phyloP scores from a whole-genome alignment of 2,113 vertebrate genomes.

The Petrocephalus zakoni region DNA sequence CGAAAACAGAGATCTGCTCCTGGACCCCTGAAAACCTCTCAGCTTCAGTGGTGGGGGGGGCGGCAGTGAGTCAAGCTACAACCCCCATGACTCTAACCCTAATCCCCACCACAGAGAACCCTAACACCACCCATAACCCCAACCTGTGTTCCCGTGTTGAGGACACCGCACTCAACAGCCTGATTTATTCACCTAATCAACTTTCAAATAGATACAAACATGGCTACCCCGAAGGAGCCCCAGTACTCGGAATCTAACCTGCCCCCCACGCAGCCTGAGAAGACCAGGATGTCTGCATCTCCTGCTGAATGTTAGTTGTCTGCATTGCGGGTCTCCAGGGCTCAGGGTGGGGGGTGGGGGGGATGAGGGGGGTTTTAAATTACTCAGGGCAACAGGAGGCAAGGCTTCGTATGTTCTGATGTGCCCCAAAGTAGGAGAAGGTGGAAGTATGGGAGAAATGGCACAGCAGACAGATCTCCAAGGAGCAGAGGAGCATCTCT shows the following conservation, averaged over 20 bases:
- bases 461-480: neutral
- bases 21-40: constrained; percentile 34
- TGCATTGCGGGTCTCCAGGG: neutral
- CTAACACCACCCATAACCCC: neutral
- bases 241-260: neutral
- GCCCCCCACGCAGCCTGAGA: neutral
- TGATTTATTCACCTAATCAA: neutral
- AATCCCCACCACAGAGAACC: neutral
- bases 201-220: neutral
- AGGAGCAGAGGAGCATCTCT: neutral
- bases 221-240: neutral
- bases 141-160: neutral
- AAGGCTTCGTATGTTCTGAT: neutral
- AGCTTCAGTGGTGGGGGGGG: neutral
- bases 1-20: constrained; percentile 51
- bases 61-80: constrained; percentile 15
- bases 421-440: neutral
- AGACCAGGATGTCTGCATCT: neutral
- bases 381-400: neutral
- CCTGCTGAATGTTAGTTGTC: neutral
- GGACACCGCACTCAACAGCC: neutral
- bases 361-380: neutral
- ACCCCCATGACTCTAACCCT: neutral
- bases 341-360: neutral
- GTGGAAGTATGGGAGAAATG: neutral